A percentile compares a stretch with the other conserved stretches of the same genome.
Evolutionary conservation across 2,888 invertebrate genomes (phyloP).

Genomic region (Diplolepis rosae): DNA sequence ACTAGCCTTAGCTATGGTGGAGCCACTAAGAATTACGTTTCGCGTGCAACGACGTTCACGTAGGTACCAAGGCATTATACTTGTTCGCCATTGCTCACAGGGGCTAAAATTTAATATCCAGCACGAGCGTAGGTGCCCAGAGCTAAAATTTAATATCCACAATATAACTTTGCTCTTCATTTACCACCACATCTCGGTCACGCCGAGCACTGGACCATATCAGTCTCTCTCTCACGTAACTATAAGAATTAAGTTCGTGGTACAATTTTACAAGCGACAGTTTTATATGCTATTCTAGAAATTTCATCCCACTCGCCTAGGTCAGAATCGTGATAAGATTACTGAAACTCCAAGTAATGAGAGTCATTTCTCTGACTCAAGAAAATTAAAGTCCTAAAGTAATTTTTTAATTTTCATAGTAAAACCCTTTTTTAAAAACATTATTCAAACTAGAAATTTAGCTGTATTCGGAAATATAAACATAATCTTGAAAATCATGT

Average conservation of each 20-base stretch:
- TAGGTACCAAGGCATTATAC: constrained; percentile 44
- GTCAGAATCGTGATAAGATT: constrained; percentile 8
- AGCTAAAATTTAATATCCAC: constrained; percentile 65
- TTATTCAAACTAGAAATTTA: no score
- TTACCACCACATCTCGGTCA: constrained; percentile 28
- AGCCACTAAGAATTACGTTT: constrained; percentile 52
- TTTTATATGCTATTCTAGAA: constrained; percentile 19
- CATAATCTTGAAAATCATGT: no score
- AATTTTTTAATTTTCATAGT: not conserved
- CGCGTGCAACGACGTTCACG: constrained; percentile 48
- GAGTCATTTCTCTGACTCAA: not conserved
- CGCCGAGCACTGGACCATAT: constrained; percentile 33
- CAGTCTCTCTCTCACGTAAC: constrained; percentile 23
- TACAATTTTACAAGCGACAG: constrained; percentile 3
- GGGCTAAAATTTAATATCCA: constrained; percentile 67
- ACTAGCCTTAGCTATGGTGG: constrained; percentile 36
- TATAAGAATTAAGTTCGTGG: constrained; percentile 26
- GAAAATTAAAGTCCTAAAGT: not conserved
- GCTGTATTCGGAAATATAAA: no score
- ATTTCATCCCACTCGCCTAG: constrained; percentile 9
- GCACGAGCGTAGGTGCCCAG: constrained; percentile 51
- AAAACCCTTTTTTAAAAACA: not conserved
- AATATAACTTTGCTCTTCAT: constrained; percentile 50
- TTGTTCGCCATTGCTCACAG: constrained; percentile 55
- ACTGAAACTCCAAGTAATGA: not conserved